Evolutionary conservation across 1,140 invertebrate genomes (phyloP), one percentile per base, ranked within the genome.

Genomic region (Oryzaephilus surinamensis): DNA sequence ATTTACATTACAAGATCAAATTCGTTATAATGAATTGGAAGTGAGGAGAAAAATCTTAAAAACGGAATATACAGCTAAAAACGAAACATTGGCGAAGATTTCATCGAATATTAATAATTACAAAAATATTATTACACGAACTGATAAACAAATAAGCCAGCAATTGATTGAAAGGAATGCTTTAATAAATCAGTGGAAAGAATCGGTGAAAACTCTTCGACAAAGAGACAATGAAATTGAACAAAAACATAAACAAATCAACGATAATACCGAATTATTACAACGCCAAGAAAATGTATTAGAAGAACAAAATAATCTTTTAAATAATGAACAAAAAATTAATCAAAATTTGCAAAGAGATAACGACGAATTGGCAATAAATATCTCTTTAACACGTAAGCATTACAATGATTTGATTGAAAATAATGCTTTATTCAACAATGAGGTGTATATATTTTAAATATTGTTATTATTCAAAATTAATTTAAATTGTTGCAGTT

Each of bases 1-100:
- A 45, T 77, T 76, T 33, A 70, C 72, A 21, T 70, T 73, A 41
- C 65, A 74, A 38, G 79, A 83, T 54, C 52, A 70, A 2, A 71
- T 72, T 40, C 73, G 70, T 40, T 73, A 73, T 38, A 74, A 70
- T 60, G 63, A 61, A 14, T 43, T 74, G 27, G 70, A 74, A 46
- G 63, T 61, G 5, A 70, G 66, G 48, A 52, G 71, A 30, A 63
- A 67, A 43, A 64, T 66, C 39, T 34, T 73, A 32, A 69, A 72
- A 50, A 32, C 59, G 13, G 71, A 73, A 51, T 63, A 67, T 46
- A 63, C 66, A 37, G 59, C 55, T 28, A 60, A 69, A 46, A 61
- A 63, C 21, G 57, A 61, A 2, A 55, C 62, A 0, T 54, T 73
- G 2, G 52, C 53, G 3, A 63, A 71, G 49, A 52, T 72, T 13